Evolutionary conservation across 2,113 vertebrate genomes (phyloP), one percentile per base, ranked within the genome.

Genomic region (Nipponia nippon): DNA sequence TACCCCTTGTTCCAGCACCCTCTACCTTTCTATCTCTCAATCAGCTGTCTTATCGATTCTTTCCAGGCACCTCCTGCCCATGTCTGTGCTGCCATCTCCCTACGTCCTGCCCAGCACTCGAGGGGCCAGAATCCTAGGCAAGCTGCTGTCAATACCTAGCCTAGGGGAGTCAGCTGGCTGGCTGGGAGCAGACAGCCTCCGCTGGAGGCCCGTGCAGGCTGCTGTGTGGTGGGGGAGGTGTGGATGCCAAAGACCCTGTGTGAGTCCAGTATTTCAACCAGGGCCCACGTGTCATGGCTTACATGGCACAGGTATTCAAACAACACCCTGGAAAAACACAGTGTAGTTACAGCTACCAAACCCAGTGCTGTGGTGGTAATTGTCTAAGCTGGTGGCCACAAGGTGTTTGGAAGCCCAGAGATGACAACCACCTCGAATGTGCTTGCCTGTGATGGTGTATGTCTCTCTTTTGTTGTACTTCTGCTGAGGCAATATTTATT

Each of bases 41-140:
- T 25, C 5, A 1, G 17, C 25, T n/a, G 10, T 50, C 10, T 80
- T n/a, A 26, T 4, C 16, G 11, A 32, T 19, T 13, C 8, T 80
- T 85, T 69, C 19, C 40, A 65, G 50, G 34, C 20, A 16, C 13
- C 7, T 58, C 5, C 36, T 65, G 30, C 14, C 13, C 5, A 5
- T 32, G 17, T 18, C 12, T 70, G 25, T 53, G 8, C 18, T 58
- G 21, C 22, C 7, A 6, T 12, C 20, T 69, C 30, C 29, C 17
- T 42, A 2, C 2, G 2, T 19, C 11, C 11, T 34, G 22, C 18
- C 27, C 36, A 67, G 19, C 16, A n/a, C 1, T 0, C 1, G 1
- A 78, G 6, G 6, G 26, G 7, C 23, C 23, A 88, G 42, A 15
- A 71, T 6, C 3, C 2, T 2, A 8, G 21, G 47, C 13, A 82